Conservation (phyloP, 2,888 invertebrate species). For the Nezara viridula region DNA sequence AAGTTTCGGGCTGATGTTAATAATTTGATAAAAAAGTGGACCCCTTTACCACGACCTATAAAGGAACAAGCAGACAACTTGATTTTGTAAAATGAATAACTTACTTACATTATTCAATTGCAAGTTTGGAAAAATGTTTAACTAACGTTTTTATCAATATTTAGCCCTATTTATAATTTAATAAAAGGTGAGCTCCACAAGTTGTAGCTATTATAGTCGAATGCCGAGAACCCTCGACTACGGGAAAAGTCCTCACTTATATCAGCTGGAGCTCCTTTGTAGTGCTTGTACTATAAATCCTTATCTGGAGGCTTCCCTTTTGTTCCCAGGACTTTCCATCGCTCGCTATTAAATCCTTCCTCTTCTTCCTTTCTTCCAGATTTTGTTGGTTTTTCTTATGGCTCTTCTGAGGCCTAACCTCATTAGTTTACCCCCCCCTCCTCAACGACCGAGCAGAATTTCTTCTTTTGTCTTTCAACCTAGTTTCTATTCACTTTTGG, state of each 20-base stretch:
- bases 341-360: constrained; percentile 1
- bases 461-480: background rate
- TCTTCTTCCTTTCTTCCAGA: background rate
- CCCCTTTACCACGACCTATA: too few species aligned
- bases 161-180: background rate
- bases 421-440: background rate
- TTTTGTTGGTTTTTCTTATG: constrained; percentile 19
- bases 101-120: too few species aligned
- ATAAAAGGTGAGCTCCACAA: constrained; percentile 18
- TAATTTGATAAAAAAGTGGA: too few species aligned
- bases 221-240: background rate
- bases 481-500: constrained; percentile 14
- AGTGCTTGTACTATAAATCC: background rate
- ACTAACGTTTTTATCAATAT: background rate
- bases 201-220: background rate
- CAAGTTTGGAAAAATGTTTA: background rate
- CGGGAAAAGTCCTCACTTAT: background rate
- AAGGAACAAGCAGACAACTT: too few species aligned
- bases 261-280: constrained; percentile 13
- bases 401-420: background rate
- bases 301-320: background rate
- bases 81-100: too few species aligned
- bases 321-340: background rate
- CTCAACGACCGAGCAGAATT: background rate
- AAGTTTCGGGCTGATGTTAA: too few species aligned